A percentile compares a stretch with the other conserved stretches of the same genome.
These are phyloP conservation scores for Xanthia togata DNA, from an alignment of 2,888 invertebrate species.

Conservation along the genomic window DNA sequence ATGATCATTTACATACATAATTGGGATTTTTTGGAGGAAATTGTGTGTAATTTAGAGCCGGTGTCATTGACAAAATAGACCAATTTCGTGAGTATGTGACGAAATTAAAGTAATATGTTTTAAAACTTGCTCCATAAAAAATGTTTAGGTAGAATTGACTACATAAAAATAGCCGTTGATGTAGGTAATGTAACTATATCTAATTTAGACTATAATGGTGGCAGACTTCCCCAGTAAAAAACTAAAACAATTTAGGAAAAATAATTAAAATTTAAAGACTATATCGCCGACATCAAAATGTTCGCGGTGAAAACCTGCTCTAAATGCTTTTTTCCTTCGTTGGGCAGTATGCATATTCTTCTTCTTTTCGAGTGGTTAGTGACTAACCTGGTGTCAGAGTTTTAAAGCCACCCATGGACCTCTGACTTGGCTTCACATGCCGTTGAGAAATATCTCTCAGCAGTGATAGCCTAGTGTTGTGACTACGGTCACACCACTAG, in stretches of 20 bases:
- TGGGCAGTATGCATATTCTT: not conserved
- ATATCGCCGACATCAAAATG: not conserved
- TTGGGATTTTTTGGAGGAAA: not conserved
- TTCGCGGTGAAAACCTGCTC: not conserved
- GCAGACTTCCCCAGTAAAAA: too few species aligned
- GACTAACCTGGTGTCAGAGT: too few species aligned
- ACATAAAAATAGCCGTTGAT: not conserved
- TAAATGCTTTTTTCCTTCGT: not conserved
- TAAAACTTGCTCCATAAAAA: not conserved
- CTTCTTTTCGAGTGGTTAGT: too few species aligned
- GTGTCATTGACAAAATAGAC: conserved; percentile 32
- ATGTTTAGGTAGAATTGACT: not conserved
- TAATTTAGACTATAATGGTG: too few species aligned
- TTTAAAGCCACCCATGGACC: too few species aligned
- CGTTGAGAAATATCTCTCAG: too few species aligned
- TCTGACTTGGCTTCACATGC: too few species aligned
- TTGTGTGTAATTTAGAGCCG: conserved; percentile 30
- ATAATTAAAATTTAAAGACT: too few species aligned
- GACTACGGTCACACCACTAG: too few species aligned
- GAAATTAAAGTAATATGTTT: not conserved
- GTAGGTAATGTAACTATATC: too few species aligned
- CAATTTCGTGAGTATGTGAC: conserved; percentile 40
- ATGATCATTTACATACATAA: conserved; percentile 4
- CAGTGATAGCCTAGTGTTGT: too few species aligned
- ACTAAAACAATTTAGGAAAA: too few species aligned